Base-by-base conservation (phyloP, 2,113 vertebrate genomes). In the Synchiropus splendidus region DNA sequence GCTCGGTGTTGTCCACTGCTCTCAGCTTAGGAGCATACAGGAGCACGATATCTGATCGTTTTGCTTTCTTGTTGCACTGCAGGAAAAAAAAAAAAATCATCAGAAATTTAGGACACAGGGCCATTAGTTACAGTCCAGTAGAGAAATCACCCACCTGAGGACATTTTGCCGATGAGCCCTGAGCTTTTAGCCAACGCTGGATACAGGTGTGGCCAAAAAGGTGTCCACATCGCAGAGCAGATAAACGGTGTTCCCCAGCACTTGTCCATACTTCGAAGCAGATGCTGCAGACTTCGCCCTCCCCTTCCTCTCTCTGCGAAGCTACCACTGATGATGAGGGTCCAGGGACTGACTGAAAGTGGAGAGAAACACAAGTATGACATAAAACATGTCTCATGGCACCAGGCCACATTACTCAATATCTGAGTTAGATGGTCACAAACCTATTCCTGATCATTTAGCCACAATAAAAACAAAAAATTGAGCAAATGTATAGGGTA, bases 31-130 rank as follows among this genome's bases (percentile, higher is more conserved):
- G 86, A 0, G 94, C 90, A 1, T 99, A 99, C 34, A 99, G 87
- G 31, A 93, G 42, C 51, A 99, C 88, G 1, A 99, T 89, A 57
- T 99, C 94, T 0, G 85, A 84, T 0, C 87, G 86, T 59, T 92
- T 98, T 0, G 92, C 91, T 44, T 92, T 97, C 84, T 92, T 98
- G 66, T 98, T 99, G 74, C 95, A 99, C 95, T 99, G 51, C 16
- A 56, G 12, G 48, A 1, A 12, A 27, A 3, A 47, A 2, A 8
- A 6, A 21, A 6, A 9, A 16, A 2, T 6, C 2, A 2, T 12
- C 31, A 12, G 31, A 37, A 18, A 12, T 1, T 16, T 16, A 34
- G 30, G 5, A 12, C 4, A 13, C 4, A 41, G 4, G 8, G 6
- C 37, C 12, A 3, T 15, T 18, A 3, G 14, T 17, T 15, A 18